These are phyloP conservation scores for Phytoseiulus persimilis DNA, from an alignment of 2,888 invertebrate genomes.

Conservation along the genomic window DNA sequence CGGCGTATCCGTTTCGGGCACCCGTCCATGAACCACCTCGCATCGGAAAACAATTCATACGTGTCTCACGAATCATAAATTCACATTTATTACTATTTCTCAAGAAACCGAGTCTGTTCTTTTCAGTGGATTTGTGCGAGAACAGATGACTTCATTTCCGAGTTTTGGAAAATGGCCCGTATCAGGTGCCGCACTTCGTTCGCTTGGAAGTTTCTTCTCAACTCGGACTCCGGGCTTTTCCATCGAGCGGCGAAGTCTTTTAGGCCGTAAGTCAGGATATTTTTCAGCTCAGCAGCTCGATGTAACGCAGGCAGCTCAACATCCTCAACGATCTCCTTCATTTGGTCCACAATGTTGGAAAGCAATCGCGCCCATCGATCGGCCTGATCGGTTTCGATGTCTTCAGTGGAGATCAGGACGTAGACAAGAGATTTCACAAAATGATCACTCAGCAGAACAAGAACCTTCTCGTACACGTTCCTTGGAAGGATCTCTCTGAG, in stretches of 20 bases:
- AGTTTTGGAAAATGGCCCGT: slow-evolving; percentile 21
- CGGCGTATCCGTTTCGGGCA: too few species aligned
- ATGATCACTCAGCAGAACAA: background rate
- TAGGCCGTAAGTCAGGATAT: slow-evolving; percentile 15
- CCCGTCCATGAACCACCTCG: too few species aligned
- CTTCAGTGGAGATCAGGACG: background rate
- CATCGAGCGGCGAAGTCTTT: slow-evolving; percentile 25
- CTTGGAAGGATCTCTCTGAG: background rate
- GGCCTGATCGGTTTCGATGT: slow-evolving; percentile 28
- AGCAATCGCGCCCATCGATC: slow-evolving; percentile 17
- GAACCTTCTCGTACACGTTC: background rate
- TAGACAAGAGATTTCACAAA: background rate
- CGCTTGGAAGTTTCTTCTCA: background rate
- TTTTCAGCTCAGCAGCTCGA: slow-evolving; percentile 6
- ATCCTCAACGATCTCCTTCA: background rate
- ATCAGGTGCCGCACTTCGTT: slow-evolving; percentile 18
- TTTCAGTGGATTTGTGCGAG: slow-evolving; percentile 10
- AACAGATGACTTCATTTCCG: slow-evolving; percentile 6
- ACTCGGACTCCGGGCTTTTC: background rate
- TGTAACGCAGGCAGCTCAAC: background rate
- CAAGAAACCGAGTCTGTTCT: background rate
- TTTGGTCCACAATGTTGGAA: background rate
- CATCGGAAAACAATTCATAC: too few species aligned
- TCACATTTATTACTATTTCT: background rate
- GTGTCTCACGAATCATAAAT: background rate